phyloP scores from a whole-genome alignment of 1,140 invertebrate species.

The Parapsyche elsis region DNA sequence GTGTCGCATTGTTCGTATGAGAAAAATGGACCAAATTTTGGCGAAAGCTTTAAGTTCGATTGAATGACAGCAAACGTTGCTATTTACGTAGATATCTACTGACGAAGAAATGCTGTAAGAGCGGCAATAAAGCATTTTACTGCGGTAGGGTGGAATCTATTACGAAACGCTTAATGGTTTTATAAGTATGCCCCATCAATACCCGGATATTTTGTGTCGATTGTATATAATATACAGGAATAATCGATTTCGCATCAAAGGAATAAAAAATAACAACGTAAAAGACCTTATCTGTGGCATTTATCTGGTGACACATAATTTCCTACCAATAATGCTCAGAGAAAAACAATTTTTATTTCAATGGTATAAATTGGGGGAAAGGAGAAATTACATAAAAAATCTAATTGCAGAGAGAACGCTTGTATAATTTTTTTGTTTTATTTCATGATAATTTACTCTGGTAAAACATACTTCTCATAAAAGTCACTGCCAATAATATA shows the following conservation, averaged over 20 bases:
- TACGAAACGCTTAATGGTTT: constrained; percentile 50
- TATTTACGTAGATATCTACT: too few species aligned
- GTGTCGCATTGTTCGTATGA: too few species aligned
- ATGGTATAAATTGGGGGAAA: constrained; percentile 14
- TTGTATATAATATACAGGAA: constrained; percentile 42
- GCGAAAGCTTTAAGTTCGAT: too few species aligned
- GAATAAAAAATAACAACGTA: constrained; percentile 51
- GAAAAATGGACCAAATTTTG: too few species aligned
- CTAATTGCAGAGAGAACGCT: too few species aligned
- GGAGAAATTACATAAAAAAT: background rate
- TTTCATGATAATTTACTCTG: too few species aligned
- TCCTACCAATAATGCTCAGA: constrained; percentile 22
- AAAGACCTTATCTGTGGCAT: constrained; percentile 47
- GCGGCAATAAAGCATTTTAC: constrained; percentile 16
- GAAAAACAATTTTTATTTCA: constrained; percentile 37
- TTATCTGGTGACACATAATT: constrained; percentile 43
- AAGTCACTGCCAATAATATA: too few species aligned
- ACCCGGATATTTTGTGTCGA: constrained; percentile 55
- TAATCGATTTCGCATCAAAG: constrained; percentile 56
- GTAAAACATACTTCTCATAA: too few species aligned
- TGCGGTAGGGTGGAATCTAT: constrained; percentile 27
- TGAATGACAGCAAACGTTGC: too few species aligned
- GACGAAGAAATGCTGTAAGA: background rate
- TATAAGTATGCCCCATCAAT: constrained; percentile 54
- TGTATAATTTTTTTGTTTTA: background rate